These are phyloP conservation scores for Protophormia terraenovae DNA, from an alignment of 2,888 invertebrate species.

Conservation along the genomic window DNA sequence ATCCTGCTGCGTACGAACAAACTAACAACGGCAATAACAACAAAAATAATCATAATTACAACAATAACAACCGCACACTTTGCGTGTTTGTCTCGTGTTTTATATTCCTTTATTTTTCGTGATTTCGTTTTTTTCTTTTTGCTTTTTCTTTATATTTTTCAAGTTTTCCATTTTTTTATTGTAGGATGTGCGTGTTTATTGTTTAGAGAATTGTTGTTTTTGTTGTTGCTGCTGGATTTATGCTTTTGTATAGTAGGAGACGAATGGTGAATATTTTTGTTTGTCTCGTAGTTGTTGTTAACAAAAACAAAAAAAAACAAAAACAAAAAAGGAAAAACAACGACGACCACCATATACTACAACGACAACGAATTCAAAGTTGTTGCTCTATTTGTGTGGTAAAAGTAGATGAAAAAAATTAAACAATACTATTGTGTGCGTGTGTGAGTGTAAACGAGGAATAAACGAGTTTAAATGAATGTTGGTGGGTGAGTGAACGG, in stretches of 20 bases:
- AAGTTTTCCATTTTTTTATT: constrained; percentile 34
- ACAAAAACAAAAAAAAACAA: neutral
- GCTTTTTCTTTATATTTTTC: neutral
- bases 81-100: constrained; percentile 44
- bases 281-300: neutral
- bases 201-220: constrained; percentile 29
- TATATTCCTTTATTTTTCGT: neutral
- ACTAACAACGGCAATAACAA: constrained; percentile 13
- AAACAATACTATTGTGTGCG: neutral
- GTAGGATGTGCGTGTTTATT: constrained; percentile 58
- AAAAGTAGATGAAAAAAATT: constrained; percentile 2
- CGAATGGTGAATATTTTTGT: constrained; percentile 16
- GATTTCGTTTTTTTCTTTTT: neutral
- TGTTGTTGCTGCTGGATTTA: constrained; percentile 1
- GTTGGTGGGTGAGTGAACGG: neutral
- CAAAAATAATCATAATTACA: constrained; percentile 29
- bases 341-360: neutral
- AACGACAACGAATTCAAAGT: constrained; percentile 33
- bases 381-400: constrained; percentile 38
- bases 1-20: constrained; percentile 39
- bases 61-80: constrained; percentile 35
- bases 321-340: too few species aligned
- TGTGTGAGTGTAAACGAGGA: neutral
- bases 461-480: constrained; percentile 17
- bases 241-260: neutral